Percentiles rank a stretch among this genome's conserved stretches.
These are phyloP conservation scores for Pterobdella sp. DNA, from an alignment of 2,888 invertebrate genomes.

Conservation along the genomic window DNA sequence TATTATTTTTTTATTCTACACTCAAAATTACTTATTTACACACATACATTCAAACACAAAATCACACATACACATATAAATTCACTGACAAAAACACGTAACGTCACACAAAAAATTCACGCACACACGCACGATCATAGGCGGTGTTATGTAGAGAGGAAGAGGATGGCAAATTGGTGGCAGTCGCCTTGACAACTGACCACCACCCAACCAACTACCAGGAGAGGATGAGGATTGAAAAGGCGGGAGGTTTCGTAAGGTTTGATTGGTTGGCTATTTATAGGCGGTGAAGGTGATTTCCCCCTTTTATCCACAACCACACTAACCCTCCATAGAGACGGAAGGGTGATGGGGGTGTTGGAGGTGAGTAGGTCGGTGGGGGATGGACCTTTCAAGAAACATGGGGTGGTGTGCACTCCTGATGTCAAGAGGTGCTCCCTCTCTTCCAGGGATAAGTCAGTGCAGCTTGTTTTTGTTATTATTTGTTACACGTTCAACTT, in stretches of 20 bases:
- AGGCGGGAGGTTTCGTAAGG: conserved; percentile 54
- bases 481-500: background rate
- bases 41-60: too few species aligned
- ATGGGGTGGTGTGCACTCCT: conserved; percentile 53
- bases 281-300: too few species aligned
- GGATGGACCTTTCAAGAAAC: conserved; percentile 55
- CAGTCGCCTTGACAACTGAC: conserved; percentile 52
- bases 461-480: background rate
- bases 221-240: conserved; percentile 55
- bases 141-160: conserved; percentile 51
- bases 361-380: conserved; percentile 56
- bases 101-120: background rate
- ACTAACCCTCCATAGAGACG: conserved; percentile 43
- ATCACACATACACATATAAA: too few species aligned
- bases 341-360: conserved; percentile 49
- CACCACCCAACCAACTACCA: conserved; percentile 54
- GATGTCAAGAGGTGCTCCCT: conserved; percentile 54
- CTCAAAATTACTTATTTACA: background rate
- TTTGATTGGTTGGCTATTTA: conserved; percentile 38
- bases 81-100: background rate
- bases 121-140: conserved; percentile 38
- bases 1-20: too few species aligned
- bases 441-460: conserved; percentile 51
- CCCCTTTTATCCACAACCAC: background rate
- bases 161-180: conserved; percentile 41